A percentile compares a stretch with the other conserved stretches of the same genome.
These are phyloP conservation scores for Gymnothorax javanicus DNA, from an alignment of 2,797 vertebrate species.

Conservation along the genomic window DNA sequence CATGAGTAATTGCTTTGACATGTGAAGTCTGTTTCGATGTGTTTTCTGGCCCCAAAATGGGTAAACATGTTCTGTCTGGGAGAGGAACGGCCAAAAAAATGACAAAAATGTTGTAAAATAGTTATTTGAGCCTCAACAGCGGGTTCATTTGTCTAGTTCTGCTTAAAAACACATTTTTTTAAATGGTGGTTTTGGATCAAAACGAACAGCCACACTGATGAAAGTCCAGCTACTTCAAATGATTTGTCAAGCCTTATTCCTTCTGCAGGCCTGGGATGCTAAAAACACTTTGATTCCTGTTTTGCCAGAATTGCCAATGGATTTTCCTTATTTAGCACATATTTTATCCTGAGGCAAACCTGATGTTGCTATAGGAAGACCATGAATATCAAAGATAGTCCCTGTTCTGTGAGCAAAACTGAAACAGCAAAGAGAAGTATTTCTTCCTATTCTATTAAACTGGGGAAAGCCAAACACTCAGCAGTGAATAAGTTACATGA, in stretches of 20 bases:
- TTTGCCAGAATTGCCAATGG: background rate
- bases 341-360: background rate
- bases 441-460: background rate
- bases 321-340: background rate
- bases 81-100: background rate
- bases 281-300: background rate
- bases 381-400: background rate
- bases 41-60: background rate
- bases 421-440: background rate
- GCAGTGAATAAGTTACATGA: background rate
- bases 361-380: background rate
- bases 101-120: background rate
- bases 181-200: background rate
- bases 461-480: background rate
- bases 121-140: background rate
- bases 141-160: background rate
- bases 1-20: background rate
- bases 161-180: slow-evolving; percentile 8
- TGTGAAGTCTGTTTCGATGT: background rate
- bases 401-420: background rate
- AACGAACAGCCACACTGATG: background rate
- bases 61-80: background rate
- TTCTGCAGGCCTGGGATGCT: background rate
- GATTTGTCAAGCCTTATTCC: background rate
- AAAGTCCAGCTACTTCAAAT: background rate